Conservation (phyloP, 2,113 vertebrate species). For the Corvus moneduloides region DNA sequence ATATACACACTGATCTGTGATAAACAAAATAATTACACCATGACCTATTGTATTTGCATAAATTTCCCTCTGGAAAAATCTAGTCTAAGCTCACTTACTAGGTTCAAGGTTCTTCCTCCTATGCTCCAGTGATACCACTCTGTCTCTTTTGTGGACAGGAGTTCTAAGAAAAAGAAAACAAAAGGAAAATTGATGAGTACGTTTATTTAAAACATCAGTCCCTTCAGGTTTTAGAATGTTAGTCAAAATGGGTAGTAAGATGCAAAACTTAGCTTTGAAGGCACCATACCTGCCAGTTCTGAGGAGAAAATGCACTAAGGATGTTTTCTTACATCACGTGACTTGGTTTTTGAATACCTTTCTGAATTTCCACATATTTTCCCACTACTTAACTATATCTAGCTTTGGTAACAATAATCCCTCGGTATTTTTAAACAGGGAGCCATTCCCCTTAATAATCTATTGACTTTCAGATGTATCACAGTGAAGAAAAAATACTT, state of each 20-base stretch:
- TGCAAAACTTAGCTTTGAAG: background rate
- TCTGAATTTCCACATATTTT: background rate
- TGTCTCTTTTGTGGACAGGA: background rate
- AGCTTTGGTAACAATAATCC: background rate
- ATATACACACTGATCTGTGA: background rate
- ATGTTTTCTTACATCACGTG: background rate
- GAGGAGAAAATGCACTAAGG: accelerated
- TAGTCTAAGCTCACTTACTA: background rate
- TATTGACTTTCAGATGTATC: background rate
- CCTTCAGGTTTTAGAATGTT: background rate
- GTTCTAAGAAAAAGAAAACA: background rate
- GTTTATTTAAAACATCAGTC: background rate
- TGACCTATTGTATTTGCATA: background rate
- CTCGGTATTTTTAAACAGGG: background rate
- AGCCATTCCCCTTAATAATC: background rate
- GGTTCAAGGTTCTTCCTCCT: background rate
- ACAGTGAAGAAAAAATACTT: background rate
- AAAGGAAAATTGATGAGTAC: background rate
- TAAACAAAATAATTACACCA: background rate
- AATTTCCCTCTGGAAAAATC: background rate
- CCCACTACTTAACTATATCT: background rate
- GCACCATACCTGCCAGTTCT: background rate
- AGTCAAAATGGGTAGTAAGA: background rate
- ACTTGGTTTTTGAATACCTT: background rate
- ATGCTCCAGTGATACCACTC: background rate